Evolutionary conservation across 2,797 vertebrate genomes (phyloP), one percentile per base, ranked within the genome.

Genomic region (Fringilla coelebs): DNA sequence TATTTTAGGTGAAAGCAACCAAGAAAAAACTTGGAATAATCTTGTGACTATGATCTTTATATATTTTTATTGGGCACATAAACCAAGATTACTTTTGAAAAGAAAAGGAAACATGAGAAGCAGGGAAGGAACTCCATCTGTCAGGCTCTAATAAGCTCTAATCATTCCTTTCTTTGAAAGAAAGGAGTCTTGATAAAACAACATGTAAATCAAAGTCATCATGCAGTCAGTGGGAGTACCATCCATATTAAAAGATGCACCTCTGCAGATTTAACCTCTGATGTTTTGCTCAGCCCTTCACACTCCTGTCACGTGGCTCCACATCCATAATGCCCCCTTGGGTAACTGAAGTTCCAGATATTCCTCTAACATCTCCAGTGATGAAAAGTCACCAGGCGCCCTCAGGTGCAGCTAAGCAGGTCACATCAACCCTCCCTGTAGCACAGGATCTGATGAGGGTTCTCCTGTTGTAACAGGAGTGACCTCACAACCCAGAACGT

Each of bases 51-150:
- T 55, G 20, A 65, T 49, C 87, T 83, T 54, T 83, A 11, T 46
- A 17, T n/a, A 36, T 75, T 71, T 90, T 88, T 73, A 85, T 58
- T 43, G 3, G 11, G 22, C 38, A 67, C 16, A 60, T 46, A 85
- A 90, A 78, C 13, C 25, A 89, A 93, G 82, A 79, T 54, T 79
- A 46, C 38, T 82, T 91, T 72, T 82, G 40, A 52, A 81, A 87
- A 78, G 40, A 52, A 81, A 87, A 78, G 14, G 29, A 16, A 82
- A 72, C 10, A 61, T 8, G 29, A 91, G 18, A 90, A 62, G 52
- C 57, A 71, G 43, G 11, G 22, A 85, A 80, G 24, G n/a, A 51
- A 55, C 63, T 74, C 79, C 67, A 85, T 82, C 79, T 91, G 68
- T 48, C 68, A 88, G 60, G 72, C 60, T 90, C 21, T 84, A 79